Percentiles rank a stretch among this genome's conserved stretches.
Conservation (phyloP, 2,113 vertebrate species). For the Taxidea taxus region DNA sequence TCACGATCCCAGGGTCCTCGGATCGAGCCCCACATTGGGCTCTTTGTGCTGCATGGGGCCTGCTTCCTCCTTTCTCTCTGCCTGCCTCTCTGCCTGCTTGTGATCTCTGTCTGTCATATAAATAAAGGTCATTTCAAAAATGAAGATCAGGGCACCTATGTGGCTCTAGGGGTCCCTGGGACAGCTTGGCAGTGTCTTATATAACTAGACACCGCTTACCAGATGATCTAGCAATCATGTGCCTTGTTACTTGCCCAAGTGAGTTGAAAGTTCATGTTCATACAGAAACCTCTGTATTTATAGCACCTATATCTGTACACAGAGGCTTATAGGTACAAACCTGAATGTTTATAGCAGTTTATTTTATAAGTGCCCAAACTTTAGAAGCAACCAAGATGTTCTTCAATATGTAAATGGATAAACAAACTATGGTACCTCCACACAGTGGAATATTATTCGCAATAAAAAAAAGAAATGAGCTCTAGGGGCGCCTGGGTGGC, state of each 20-base stretch:
- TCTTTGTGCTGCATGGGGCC: too few relatives aligned
- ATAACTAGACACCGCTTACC: neutral
- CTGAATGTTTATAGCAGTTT: neutral
- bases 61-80: too few relatives aligned
- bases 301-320: neutral
- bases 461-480: neutral
- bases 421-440: neutral
- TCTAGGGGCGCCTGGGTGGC: too few relatives aligned
- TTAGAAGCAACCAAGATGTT: neutral
- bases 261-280: neutral
- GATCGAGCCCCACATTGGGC: too few relatives aligned
- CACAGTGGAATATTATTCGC: neutral
- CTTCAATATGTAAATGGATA: neutral
- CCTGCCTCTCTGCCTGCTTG: too few relatives aligned
- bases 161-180: neutral
- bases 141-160: neutral
- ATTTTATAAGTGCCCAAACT: conserved; percentile 4
- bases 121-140: neutral
- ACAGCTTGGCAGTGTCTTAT: neutral
- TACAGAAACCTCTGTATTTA: neutral
- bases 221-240: neutral
- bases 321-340: neutral
- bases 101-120: too few relatives aligned
- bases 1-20: too few relatives aligned
- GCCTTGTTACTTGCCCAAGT: neutral